Conservation (phyloP, 2,888 invertebrate genomes). For the Clostera curtula region DNA sequence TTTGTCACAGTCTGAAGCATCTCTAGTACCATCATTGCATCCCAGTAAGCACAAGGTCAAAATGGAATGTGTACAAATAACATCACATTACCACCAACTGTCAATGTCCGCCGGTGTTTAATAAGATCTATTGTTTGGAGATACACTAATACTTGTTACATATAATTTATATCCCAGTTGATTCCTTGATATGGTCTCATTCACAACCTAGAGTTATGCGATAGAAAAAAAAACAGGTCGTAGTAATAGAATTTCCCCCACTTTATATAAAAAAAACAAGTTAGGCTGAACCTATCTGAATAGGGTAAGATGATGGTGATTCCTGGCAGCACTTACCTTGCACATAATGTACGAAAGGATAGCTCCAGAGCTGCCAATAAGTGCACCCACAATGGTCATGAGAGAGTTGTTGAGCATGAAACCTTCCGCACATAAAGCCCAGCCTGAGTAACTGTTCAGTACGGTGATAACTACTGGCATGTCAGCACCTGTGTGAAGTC, state of each 20-base stretch:
- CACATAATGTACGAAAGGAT: constrained; percentile 96
- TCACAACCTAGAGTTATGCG: no score
- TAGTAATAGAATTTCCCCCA: no score
- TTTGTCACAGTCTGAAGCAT: no score
- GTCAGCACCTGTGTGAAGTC: constrained; percentile 90
- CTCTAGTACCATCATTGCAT: no score
- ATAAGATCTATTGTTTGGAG: no score
- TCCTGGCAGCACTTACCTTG: constrained; percentile 74
- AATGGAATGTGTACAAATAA: no score
- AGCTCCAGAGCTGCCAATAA: constrained; percentile 93
- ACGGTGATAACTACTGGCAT: constrained; percentile 97
- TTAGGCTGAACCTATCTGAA: background rate
- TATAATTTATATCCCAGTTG: no score
- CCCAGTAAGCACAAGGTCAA: no score
- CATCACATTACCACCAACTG: no score
- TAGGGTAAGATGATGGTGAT: background rate
- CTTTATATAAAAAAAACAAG: background rate
- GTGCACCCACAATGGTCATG: constrained; percentile 93
- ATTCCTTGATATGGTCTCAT: no score
- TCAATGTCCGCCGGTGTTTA: no score
- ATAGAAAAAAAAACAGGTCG: no score
- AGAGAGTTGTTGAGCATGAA: constrained; percentile 95
- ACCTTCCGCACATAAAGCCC: constrained; percentile 95
- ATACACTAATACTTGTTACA: background rate
- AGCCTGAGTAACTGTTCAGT: constrained; percentile 93